Evolutionary conservation across 2,797 vertebrate genomes (phyloP).

Genomic region (Karalla daura): DNA sequence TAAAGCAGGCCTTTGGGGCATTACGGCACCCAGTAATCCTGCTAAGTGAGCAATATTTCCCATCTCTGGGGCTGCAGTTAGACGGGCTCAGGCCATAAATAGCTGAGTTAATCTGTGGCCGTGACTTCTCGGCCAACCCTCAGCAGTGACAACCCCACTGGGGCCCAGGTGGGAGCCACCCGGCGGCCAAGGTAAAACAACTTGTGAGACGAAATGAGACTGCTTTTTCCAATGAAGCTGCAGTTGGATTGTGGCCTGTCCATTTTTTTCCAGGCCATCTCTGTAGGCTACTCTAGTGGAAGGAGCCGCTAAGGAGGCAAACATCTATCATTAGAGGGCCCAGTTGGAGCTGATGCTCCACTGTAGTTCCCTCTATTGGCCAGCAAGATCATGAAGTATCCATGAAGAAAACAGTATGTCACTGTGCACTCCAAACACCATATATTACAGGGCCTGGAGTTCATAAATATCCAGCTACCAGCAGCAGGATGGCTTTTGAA

Average conservation of each 20-base stretch:
- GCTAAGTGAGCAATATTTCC: conserved; percentile 90
- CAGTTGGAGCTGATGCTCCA: conserved; percentile 32
- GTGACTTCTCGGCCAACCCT: conserved; percentile 78
- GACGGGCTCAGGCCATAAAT: conserved; percentile 82
- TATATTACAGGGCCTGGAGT: conserved; percentile 15
- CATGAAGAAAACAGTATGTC: conserved; percentile 52
- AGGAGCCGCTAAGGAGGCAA: conserved; percentile 43
- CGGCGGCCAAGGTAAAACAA: conserved; percentile 76
- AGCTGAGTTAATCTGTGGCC: conserved; percentile 86
- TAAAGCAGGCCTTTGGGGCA: conserved; percentile 89
- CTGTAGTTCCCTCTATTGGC: conserved; percentile 33
- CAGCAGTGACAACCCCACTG: conserved; percentile 65
- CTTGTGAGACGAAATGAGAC: conserved; percentile 60
- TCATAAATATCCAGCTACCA: conserved; percentile 4
- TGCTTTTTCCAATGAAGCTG: conserved; percentile 52
- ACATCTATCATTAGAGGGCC: conserved; percentile 51
- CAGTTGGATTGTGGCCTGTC: conserved; percentile 27
- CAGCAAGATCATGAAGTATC: conserved; percentile 51
- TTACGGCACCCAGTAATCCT: conserved; percentile 88
- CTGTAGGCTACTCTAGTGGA: conserved; percentile 24
- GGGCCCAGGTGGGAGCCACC: conserved; percentile 66
- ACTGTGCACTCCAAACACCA: conserved; percentile 14
- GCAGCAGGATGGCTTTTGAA: conserved; percentile 8
- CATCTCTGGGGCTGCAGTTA: conserved; percentile 85
- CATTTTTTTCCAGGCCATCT: conserved; percentile 23